Evolutionary conservation across 2,113 vertebrate species (phyloP).

Genomic region (Phylloscopus trochiloides): DNA sequence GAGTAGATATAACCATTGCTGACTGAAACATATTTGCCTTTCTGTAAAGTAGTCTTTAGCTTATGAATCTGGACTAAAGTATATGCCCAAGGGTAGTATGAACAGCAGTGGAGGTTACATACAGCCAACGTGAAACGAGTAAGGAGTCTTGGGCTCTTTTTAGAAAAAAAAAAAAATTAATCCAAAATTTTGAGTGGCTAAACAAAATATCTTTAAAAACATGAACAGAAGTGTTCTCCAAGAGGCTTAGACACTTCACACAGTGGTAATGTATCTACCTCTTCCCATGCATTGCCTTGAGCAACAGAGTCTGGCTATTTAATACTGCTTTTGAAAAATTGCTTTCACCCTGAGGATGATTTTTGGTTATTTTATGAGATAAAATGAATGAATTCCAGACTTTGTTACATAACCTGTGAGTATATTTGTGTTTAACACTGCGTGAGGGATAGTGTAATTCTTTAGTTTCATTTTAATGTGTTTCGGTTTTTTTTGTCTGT

Average conservation of each 20-base stretch:
- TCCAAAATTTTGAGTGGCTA: neutral
- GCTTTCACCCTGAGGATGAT: neutral
- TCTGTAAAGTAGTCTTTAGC: neutral
- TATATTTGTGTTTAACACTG: neutral
- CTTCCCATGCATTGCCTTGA: neutral
- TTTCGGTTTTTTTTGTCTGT: neutral
- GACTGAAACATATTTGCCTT: neutral
- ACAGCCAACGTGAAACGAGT: accelerated
- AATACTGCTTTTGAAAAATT: neutral
- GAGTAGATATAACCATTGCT: neutral
- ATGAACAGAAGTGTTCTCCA: neutral
- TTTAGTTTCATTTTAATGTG: neutral
- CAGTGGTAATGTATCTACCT: neutral
- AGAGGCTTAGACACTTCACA: accelerated
- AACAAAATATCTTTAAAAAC: neutral
- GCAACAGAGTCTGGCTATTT: neutral
- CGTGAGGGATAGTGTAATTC: neutral
- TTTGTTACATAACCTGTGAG: neutral
- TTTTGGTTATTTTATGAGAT: neutral
- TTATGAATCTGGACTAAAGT: neutral
- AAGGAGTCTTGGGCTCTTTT: neutral
- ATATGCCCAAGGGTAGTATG: neutral
- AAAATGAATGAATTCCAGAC: neutral
- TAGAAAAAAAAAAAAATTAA: neutral
- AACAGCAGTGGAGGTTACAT: neutral